phyloP scores from a whole-genome alignment of 2,888 invertebrate genomes.

The Cheilosia grossa region DNA sequence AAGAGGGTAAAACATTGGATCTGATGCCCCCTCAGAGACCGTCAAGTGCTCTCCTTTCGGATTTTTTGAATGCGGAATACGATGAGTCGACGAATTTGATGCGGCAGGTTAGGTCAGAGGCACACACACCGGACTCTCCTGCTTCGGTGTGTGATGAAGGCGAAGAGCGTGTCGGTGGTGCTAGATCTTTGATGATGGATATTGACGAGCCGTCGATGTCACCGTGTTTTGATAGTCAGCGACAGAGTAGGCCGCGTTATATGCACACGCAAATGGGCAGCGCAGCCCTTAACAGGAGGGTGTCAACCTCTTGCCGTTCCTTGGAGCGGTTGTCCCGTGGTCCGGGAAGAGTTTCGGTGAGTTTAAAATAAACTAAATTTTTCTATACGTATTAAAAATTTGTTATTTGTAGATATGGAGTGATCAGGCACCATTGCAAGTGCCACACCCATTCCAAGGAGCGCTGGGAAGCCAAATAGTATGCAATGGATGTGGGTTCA shows the following conservation, averaged over 20 bases:
- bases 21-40: constrained; percentile 81
- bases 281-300: constrained; percentile 79
- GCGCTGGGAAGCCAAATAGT: constrained; percentile 90
- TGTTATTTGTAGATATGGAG: constrained; percentile 79
- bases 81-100: constrained; percentile 82
- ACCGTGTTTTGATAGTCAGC: constrained; percentile 76
- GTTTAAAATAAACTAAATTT: neutral
- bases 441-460: constrained; percentile 89
- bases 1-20: constrained; percentile 82
- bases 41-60: constrained; percentile 84
- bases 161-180: constrained; percentile 63
- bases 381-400: neutral
- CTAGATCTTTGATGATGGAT: constrained; percentile 73
- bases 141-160: constrained; percentile 82
- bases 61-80: constrained; percentile 82
- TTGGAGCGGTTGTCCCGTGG: constrained; percentile 83
- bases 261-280: constrained; percentile 76
- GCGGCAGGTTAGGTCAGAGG: constrained; percentile 82
- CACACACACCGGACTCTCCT: constrained; percentile 83
- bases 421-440: constrained; percentile 84
- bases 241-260: constrained; percentile 80
- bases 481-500: constrained; percentile 89
- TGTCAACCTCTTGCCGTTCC: constrained; percentile 84
- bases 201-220: constrained; percentile 77
- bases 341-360: constrained; percentile 82